A percentile compares a stretch with the other conserved stretches of the same genome.
Conservation (phyloP, 2,113 vertebrate genomes). For the Tragelaphus buxtoni region DNA sequence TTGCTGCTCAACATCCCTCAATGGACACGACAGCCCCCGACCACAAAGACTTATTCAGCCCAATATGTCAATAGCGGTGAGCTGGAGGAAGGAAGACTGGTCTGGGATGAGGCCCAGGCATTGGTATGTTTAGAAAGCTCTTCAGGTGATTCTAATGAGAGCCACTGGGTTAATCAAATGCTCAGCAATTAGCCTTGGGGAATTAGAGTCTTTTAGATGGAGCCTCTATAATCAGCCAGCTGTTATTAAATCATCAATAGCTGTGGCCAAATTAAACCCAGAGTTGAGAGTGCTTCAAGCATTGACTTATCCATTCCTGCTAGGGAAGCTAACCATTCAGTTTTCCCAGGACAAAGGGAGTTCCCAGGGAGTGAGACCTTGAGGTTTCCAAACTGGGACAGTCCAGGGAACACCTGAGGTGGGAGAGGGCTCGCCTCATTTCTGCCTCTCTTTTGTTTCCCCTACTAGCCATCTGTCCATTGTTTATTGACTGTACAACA, state of each 20-base stretch:
- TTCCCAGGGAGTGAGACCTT: not conserved
- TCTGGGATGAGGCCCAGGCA: not conserved
- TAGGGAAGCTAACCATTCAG: not conserved
- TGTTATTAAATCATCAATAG: constrained; percentile 68
- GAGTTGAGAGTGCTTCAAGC: not conserved
- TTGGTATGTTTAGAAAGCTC: not conserved
- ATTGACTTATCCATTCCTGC: not conserved
- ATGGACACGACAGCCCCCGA: too few relatives aligned
- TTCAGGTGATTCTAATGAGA: constrained; percentile 36
- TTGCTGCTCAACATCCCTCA: not conserved
- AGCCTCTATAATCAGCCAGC: constrained; percentile 54
- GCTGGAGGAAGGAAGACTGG: not conserved
- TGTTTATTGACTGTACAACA: not conserved
- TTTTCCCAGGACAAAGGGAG: not conserved
- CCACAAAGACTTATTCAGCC: not conserved
- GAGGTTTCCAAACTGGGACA: not conserved
- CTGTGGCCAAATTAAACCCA: constrained; percentile 40
- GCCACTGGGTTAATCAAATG: constrained; percentile 43
- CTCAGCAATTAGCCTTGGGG: constrained; percentile 58
- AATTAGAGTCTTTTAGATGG: constrained; percentile 47
- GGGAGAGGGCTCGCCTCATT: not conserved
- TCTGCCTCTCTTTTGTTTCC: not conserved
- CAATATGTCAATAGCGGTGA: not conserved
- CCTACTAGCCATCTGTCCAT: not conserved
- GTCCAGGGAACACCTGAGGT: not conserved